Base-by-base conservation (phyloP, 2,113 vertebrate species). In the Clinocottus analis region DNA sequence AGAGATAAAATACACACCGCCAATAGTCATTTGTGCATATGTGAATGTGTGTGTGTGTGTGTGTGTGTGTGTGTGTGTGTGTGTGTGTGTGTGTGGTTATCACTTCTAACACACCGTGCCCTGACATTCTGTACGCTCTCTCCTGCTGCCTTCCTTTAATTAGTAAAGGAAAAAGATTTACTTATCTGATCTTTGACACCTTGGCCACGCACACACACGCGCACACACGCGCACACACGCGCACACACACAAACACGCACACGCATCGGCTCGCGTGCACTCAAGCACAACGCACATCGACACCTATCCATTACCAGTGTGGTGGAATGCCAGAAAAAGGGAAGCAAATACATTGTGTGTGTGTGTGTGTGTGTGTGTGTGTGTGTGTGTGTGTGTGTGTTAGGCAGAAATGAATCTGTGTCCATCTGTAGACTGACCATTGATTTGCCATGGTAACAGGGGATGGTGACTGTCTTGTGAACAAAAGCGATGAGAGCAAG, bases 381-480 rank as follows among this genome's bases (percentile, higher is more conserved):
- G 62, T 51, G 19, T 61, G 35, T 51, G 65, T 31, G 43, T 45
- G 76, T n/a, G 74, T 29, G 23, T 56, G 76, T 47, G 59, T 49
- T 35, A 7, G 61, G 31, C 69, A 61, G 66, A 80, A 77, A 84
- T 84, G 72, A 90, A 88, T 85, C 78, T 80, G 41, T 87, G 84
- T 79, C 90, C 89, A 85, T 93, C 90, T 85, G 84, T 74, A 86
- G 73, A 87, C 86, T 83, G 82, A 86, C 87, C 90, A 90, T 93
- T 83, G 93, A 92, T 93, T 92, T 81, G 85, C 86, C 90, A 92
- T 93, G 86, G 89, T 89, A 90, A 92, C 92, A 41, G 85, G 80
- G 75, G 78, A 75, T 84, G 75, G 91, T 77, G 77, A 87, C 84
- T 86, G 86, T 89, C 53, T 66, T 84, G 84, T 85, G 90, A 92